Conservation (phyloP, 2,797 vertebrate species). For the Sorex maritimensis region DNA sequence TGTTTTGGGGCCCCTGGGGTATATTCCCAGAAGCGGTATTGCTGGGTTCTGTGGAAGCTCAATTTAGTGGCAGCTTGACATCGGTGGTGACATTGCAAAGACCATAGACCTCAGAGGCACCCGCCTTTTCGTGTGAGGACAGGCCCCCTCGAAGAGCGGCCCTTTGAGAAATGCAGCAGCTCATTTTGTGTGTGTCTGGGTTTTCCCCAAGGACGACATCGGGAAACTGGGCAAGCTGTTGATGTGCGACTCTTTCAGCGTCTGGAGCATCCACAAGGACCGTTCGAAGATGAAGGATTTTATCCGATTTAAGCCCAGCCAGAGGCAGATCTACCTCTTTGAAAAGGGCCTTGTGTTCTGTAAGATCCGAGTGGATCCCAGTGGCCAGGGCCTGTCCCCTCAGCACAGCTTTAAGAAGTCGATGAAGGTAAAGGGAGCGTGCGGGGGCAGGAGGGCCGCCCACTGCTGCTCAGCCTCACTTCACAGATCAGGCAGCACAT, state of each 20-base stretch:
- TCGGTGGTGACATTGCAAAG: background rate
- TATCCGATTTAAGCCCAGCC: constrained; percentile 98
- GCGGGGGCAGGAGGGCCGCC: background rate
- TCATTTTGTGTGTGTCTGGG: constrained; percentile 50
- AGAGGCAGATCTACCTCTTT: constrained; percentile 97
- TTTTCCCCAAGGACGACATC: constrained; percentile 93
- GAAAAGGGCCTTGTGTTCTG: constrained; percentile 96
- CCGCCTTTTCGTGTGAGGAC: background rate
- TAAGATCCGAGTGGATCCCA: constrained; percentile 95
- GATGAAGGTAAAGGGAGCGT: constrained; percentile 93
- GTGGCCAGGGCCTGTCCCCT: constrained; percentile 94
- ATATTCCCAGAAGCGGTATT: too few species aligned
- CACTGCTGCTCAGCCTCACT: background rate
- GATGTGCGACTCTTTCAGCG: constrained; percentile 96
- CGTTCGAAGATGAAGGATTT: constrained; percentile 98
- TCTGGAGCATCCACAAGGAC: constrained; percentile 98
- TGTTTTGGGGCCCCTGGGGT: too few species aligned
- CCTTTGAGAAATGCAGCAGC: background rate
- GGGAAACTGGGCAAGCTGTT: constrained; percentile 96
- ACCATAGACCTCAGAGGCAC: background rate
- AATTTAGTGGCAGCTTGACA: background rate
- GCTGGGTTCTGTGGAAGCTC: background rate
- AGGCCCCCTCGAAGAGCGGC: background rate
- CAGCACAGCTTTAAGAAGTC: constrained; percentile 98
- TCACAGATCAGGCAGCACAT: background rate